These are phyloP conservation scores for Hippocampus kuda DNA, from an alignment of 2,797 vertebrate genomes.

Conservation along the genomic window DNA sequence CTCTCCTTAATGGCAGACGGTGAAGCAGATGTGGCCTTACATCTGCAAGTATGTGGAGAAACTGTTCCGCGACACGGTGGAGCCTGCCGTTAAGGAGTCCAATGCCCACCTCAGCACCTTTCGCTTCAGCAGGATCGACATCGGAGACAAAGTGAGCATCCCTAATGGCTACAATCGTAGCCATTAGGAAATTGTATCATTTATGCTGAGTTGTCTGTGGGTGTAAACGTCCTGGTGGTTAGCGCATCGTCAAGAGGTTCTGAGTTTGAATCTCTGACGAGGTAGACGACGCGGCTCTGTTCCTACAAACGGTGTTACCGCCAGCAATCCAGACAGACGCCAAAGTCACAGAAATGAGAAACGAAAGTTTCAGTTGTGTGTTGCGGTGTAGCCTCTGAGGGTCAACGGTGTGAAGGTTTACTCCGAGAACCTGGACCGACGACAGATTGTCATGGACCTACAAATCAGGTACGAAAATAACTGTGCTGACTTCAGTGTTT, in stretches of 20 bases:
- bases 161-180: no score
- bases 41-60: conserved; percentile 93
- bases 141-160: conserved; percentile 81
- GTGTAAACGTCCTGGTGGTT: no score
- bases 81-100: conserved; percentile 84
- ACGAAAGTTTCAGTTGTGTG: conserved; percentile 24
- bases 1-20: conserved; percentile 64
- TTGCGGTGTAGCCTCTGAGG: conserved; percentile 76
- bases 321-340: no score
- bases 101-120: conserved; percentile 89
- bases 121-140: conserved; percentile 86
- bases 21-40: conserved; percentile 97
- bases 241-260: no score
- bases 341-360: no score
- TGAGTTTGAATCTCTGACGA: no score
- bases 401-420: conserved; percentile 98
- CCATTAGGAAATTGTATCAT: no score
- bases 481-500: background rate
- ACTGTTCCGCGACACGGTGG: conserved; percentile 84
- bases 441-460: conserved; percentile 96
- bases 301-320: no score
- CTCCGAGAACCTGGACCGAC: conserved; percentile 94
- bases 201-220: background rate
- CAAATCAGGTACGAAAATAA: conserved; percentile 79
- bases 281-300: no score